phyloP scores from a whole-genome alignment of 2,113 vertebrate genomes.

The Syrmaticus mikado region DNA sequence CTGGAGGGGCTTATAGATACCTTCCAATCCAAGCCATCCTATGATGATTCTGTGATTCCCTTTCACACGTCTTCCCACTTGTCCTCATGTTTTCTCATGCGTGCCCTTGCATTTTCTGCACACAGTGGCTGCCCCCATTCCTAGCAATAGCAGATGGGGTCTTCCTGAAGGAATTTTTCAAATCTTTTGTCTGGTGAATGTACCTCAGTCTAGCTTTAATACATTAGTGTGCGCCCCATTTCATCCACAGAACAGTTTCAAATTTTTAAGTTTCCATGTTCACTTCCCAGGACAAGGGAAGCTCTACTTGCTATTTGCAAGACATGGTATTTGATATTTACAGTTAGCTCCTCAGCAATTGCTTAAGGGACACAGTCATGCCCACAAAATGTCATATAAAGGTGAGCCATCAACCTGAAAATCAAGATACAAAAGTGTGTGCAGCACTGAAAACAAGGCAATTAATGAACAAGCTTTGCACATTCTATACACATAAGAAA shows the following conservation, averaged over 20 bases:
- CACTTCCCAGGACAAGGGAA: not conserved
- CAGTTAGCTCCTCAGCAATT: not conserved
- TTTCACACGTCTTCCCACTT: not conserved
- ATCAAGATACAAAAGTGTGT: not conserved
- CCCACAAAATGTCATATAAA: not conserved
- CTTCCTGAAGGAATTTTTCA: not conserved
- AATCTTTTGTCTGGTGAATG: not conserved
- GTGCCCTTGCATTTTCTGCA: not conserved
- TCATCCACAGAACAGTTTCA: not conserved
- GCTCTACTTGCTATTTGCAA: not conserved
- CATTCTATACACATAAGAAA: not conserved
- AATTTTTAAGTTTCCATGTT: not conserved
- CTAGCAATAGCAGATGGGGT: not conserved
- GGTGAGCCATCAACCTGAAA: not conserved
- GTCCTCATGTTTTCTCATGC: not conserved
- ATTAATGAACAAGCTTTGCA: not conserved
- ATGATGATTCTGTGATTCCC: not conserved
- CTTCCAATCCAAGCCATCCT: no score
- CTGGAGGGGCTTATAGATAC: no score
- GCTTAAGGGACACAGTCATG: not conserved
- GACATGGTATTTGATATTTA: not conserved
- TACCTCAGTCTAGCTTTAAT: not conserved
- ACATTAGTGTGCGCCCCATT: not conserved
- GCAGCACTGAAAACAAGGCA: not conserved
- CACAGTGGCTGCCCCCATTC: not conserved